Base-by-base conservation (phyloP, 2,888 invertebrate genomes). In the Troilus luridus region DNA sequence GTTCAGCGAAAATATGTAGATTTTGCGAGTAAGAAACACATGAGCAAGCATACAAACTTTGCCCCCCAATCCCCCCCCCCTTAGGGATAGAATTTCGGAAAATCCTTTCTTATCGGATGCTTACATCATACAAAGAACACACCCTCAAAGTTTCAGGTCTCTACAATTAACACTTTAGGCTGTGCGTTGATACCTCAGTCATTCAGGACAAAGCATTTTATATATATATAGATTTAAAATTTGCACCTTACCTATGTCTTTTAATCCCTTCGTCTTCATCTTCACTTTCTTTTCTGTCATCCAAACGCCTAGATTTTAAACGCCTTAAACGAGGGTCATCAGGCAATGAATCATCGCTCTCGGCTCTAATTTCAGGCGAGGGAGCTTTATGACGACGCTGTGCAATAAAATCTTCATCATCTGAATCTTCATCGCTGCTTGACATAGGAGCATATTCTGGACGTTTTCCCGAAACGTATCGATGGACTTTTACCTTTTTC, bases 401-500 rank as follows among this genome's bases (percentile, higher is more conserved):
- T 90, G 97, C 97, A 93, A 98, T 95, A 93, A 98, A 98, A 93
- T 98, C 98, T 92, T 98, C 98, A 54, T 96, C 96, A 92, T 98
- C 98, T 8, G 97, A 98, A 92, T 98, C 98, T 92, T 98, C 98
- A 60, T 98, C 97, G 89, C 98, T 98, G 91, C 97, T 97, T 21
- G 96, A 96, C 62, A 96, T 96, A 93, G 97, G 98, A 5, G 99
- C 99, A 95, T 98, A 99, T 93, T 99, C 98, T 27, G 99, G 99
- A 93, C 98, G 96, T 95, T 99, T 99, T 92, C 99, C 99, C 59
- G 99, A 98, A 92, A 99, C 98, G 94, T 99, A 99, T 90, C 99
- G 96, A 94, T 98, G 98, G 0, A 99, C 99, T 95, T 99, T 99
- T 60, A 99, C 99, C 94, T 99, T 99, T 95, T 99, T 98, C 99